Evolutionary conservation across 2,113 vertebrate genomes (phyloP), one percentile per base, ranked within the genome.

Genomic region (Eolophus roseicapilla): DNA sequence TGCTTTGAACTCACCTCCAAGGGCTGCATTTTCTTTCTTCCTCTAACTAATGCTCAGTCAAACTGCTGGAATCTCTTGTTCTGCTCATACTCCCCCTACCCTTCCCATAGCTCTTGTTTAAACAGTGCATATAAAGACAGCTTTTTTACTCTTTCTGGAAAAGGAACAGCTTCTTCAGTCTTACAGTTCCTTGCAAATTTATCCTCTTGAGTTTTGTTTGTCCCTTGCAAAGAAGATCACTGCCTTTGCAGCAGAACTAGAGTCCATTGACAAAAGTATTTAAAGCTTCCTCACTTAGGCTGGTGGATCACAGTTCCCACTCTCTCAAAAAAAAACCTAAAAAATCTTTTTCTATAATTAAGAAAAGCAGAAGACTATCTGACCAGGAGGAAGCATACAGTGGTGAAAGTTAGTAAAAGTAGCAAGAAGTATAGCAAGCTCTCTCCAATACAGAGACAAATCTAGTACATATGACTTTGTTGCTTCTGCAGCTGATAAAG

Each of bases 71-170:
- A 68, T 82, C 50, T 75, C 81, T 88, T 90, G 31, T 83, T 93
- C 79, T 70, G 10, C 21, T 85, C 0, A 2, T 74, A 50, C 49
- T 83, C 64, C 68, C 59, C 41, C 86, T 88, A 25, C 20, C 81
- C 88, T 83, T 86, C 86, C 88, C 88, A 88, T 60, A 78, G 31
- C 41, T 92, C 47, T 0, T 0, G 23, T 49, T 94, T 33, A 68
- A 96, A 60, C n/a, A 67, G 17, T 35, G 20, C 21, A 44, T 79
- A 95, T 84, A 95, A 95, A 89, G 89, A 64, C 73, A 87, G 33
- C 77, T 93, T 95, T 97, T 88, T 93, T 94, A 75, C 52, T 43
- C 57, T 57, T 85, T 55, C 65, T 87, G 95, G 52, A 91, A 92
- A 84, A 68, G 14, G 64, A 93, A 43, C 71, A 90, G 50, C 43